These are phyloP conservation scores for Eupristina koningsbergeri DNA, from an alignment of 1,140 invertebrate species.

Conservation along the genomic window DNA sequence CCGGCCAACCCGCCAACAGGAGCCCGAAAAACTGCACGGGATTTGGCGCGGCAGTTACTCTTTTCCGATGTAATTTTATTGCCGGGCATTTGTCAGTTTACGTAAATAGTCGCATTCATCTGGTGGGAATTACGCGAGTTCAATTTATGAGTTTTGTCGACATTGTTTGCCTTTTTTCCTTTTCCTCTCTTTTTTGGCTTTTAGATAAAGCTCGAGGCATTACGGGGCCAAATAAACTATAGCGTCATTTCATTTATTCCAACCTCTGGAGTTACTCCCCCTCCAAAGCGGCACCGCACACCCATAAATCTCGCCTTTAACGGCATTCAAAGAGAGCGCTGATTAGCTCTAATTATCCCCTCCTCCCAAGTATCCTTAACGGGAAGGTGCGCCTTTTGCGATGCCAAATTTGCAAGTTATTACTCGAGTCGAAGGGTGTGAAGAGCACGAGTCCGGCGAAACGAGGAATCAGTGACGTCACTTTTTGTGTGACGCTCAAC, in stretches of 20 bases:
- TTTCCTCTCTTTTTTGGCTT: not conserved
- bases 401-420: no score
- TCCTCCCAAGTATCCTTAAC: no score
- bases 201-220: not conserved
- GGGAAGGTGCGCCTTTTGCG: no score
- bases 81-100: constrained; percentile 39
- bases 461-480: no score
- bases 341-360: no score
- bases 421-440: no score
- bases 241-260: not conserved
- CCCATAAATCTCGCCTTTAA: no score
- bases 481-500: not conserved
- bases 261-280: not conserved
- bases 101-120: constrained; percentile 32
- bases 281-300: no score
- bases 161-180: not conserved
- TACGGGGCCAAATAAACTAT: not conserved
- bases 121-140: not conserved
- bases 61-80: constrained; percentile 33
- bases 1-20: not conserved
- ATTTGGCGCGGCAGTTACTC: not conserved
- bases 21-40: not conserved
- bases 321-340: no score
- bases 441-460: no score
- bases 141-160: constrained; percentile 15